These are phyloP conservation scores for Coenonympha glycerion DNA, from an alignment of 2,888 invertebrate species.

Conservation along the genomic window DNA sequence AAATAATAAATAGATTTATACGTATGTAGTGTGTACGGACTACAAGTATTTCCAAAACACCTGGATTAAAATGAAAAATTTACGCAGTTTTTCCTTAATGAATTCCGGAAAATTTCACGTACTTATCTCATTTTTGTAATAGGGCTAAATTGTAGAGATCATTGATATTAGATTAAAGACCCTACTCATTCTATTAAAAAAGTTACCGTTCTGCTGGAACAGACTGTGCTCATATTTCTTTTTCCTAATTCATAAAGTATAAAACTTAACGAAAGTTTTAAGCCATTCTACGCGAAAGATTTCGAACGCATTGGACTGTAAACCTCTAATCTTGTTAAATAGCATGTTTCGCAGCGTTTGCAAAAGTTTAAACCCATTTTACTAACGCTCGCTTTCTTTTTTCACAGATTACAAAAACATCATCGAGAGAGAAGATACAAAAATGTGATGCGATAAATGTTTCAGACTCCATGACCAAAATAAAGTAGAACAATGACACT, in stretches of 20 bases:
- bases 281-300: constrained; percentile 12
- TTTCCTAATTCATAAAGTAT: constrained; percentile 5
- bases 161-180: too few relatives aligned
- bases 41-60: too few relatives aligned
- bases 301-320: constrained; percentile 13
- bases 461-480: constrained; percentile 2
- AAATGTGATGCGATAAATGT: background rate
- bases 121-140: too few relatives aligned
- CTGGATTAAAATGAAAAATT: too few relatives aligned
- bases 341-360: constrained; percentile 6
- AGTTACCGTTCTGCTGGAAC: constrained; percentile 5
- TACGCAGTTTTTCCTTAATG: too few relatives aligned
- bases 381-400: constrained; percentile 7
- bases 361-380: background rate
- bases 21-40: too few relatives aligned
- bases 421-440: background rate
- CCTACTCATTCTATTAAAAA: background rate
- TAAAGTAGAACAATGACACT: constrained; percentile 31
- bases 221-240: constrained; percentile 13
- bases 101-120: too few relatives aligned
- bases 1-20: too few relatives aligned
- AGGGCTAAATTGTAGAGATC: too few relatives aligned
- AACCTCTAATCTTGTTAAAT: constrained; percentile 19
- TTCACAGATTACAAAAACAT: constrained; percentile 33
- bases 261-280: constrained; percentile 13